Evolutionary conservation across 2,888 invertebrate species (phyloP).

Genomic region (Pharmacophagus antenor): DNA sequence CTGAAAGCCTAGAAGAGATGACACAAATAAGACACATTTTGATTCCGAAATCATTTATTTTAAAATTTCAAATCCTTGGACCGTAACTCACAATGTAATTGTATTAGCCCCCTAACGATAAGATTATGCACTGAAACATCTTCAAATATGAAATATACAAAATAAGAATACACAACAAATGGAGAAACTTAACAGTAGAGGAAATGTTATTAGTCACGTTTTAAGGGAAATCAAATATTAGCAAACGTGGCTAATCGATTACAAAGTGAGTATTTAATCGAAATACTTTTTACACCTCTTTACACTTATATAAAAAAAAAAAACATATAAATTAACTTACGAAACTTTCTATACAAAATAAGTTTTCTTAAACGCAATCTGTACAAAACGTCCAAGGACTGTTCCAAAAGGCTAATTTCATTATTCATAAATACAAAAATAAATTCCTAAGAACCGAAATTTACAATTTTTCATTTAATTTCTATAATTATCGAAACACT

Average conservation of each 20-base stretch:
- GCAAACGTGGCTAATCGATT: not conserved
- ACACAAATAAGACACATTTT: constrained; percentile 28
- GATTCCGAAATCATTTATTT: constrained; percentile 34
- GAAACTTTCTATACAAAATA: constrained; percentile 17
- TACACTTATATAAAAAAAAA: not conserved
- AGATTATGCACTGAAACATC: not conserved
- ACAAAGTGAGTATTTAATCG: not conserved
- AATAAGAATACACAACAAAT: no score
- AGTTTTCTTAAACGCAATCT: constrained; percentile 34
- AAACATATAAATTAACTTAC: not conserved
- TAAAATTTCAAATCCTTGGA: constrained; percentile 37
- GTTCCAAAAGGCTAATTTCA: constrained; percentile 1
- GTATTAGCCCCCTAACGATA: not conserved
- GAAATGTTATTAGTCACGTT: not conserved
- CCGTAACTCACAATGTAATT: constrained; percentile 12
- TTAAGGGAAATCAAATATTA: not conserved
- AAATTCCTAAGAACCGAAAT: constrained; percentile 17
- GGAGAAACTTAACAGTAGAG: no score
- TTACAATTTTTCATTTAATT: constrained; percentile 12
- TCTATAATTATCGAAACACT: constrained; percentile 38
- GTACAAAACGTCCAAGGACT: constrained; percentile 32
- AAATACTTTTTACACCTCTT: not conserved
- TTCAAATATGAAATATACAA: not conserved
- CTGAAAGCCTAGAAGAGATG: not conserved
- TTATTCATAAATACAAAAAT: constrained; percentile 7